Base-by-base conservation (phyloP, 2,113 vertebrate genomes). In the Erythrocercus mccallii region DNA sequence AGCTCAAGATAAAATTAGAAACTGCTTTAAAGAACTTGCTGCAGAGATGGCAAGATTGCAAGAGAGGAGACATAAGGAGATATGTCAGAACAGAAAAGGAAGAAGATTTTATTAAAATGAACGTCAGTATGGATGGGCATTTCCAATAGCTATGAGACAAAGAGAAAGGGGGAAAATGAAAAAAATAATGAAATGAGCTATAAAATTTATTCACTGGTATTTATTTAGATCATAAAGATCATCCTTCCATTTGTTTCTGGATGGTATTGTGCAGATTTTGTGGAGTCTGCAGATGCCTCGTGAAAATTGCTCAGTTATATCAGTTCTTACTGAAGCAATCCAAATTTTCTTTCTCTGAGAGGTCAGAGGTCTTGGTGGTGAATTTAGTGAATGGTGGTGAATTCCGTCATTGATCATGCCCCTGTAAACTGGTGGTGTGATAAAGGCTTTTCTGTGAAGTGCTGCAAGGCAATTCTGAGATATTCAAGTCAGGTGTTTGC, bases 1-100 rank as follows among this genome's bases (percentile, higher is more conserved):
- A 92, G 85, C 81, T 92, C 57, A 69, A 73, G 92, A 91, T 69
- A 96, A 95, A 97, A 96, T 96, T 97, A 96, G 94, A 96, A 94
- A 45, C 28, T 74, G 48, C 65, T 96, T 96, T 74, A 95, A 93
- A 84, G 82, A 76, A 7, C 61, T 86, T 3, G 0, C 65, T 86
- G 72, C 50, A 92, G 78, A 76, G 82, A 93, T 92, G 86, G 65
- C 1, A 25, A 78, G 88, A 94, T 81, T 90, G 68, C 60, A 88
- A 76, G 60, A 83, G 85, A 90, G 58, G 45, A 96, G 72, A 69
- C 82, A 79, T 68, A 57, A 95, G 71, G 76, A 81, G 76, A 74
- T 58, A 77, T 15, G 56, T 40, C 73, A 86, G 90, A 90, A 60
- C 4, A 60, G 50, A 83, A 81, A 62, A 92, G 14, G 35, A 82